Evolutionary conservation across 2,888 invertebrate species (phyloP).

Genomic region (Scotopteryx bipunctaria): DNA sequence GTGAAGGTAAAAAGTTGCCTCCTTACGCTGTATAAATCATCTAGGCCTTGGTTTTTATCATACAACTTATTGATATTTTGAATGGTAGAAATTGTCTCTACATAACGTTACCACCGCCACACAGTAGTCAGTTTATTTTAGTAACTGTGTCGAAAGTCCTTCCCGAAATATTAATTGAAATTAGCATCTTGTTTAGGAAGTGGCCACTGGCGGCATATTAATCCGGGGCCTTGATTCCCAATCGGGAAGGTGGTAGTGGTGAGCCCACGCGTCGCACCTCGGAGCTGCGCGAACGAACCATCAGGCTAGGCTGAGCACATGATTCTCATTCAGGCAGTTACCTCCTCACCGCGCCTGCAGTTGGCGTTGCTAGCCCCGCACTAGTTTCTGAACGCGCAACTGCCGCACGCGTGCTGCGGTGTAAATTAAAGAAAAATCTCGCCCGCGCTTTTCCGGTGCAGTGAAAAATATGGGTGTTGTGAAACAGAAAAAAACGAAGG

Average conservation of each 20-base stretch:
- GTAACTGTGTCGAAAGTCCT: constrained; percentile 50
- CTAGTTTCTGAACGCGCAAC: constrained; percentile 77
- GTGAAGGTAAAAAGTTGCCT: no score
- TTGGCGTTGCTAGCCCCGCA: constrained; percentile 76
- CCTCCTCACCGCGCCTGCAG: constrained; percentile 74
- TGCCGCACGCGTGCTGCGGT: constrained; percentile 54
- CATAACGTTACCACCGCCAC: no score
- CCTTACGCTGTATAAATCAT: no score
- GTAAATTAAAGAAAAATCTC: constrained; percentile 43
- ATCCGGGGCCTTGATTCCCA: constrained; percentile 79
- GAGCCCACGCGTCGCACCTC: constrained; percentile 70
- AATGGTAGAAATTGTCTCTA: background rate
- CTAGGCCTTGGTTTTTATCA: no score
- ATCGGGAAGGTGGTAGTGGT: constrained; percentile 61
- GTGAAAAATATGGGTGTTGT: constrained; percentile 79
- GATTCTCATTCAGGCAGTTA: constrained; percentile 47
- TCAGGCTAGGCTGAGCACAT: constrained; percentile 51
- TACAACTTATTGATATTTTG: background rate
- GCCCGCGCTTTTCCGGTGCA: constrained; percentile 49
- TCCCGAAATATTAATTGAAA: constrained; percentile 70
- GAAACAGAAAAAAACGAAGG: constrained; percentile 70
- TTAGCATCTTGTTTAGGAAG: constrained; percentile 73
- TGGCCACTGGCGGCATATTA: constrained; percentile 67
- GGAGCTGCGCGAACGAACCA: constrained; percentile 55
- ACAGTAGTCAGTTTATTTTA: constrained; percentile 5